Base-by-base conservation (phyloP, 2,888 invertebrate species). In the Tipula lateralis region DNA sequence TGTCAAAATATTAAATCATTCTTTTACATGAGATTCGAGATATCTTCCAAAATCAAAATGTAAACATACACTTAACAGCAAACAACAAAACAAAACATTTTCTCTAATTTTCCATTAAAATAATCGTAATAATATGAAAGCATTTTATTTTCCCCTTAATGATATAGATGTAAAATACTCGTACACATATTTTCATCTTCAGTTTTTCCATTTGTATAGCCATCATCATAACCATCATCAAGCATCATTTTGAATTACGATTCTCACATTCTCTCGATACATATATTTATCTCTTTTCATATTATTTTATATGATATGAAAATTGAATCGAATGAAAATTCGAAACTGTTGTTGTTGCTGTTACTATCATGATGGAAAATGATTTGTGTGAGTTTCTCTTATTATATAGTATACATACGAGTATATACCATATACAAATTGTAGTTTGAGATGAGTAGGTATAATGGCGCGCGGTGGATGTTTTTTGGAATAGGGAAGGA, bases 271-370 rank as follows among this genome's bases (percentile, higher is more conserved):
- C 66, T 50, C 44, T 66, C 66, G 66, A 66, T 24, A 66, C 9
- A 66, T 66, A 24, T 24, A 24, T 24, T 9, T 66, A 19, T 66
- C 66, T 66, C 13, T 66, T 9, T 24, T 24, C 24, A 66, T 9
- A 66, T 30, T 82, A 82, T 82, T 29, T 82, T 29, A 4, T 82
- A 13, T 82, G 82, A 82, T 82, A 82, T 82, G 82, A 82, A 82
- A 82, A 82, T 82, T 82, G 82, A 82, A 82, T 82, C 16, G 82
- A 82, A 82, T 82, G 82, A 32, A 82, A 82, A 29, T 30, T 82
- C 16, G 32, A 30, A 30, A 29, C 30, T 82, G 13, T 82, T 82
- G 66, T 24, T 66, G 66, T 24, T 66, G 66, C 12, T 66, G 19
- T 30, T 81, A 82, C 30, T 82, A 30, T 82, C 82, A 82, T 82